Percentiles rank a stretch among this genome's conserved stretches.
Conservation (phyloP, 64 coral and sea anemone species). For the Exaiptasia diaphana region DNA sequence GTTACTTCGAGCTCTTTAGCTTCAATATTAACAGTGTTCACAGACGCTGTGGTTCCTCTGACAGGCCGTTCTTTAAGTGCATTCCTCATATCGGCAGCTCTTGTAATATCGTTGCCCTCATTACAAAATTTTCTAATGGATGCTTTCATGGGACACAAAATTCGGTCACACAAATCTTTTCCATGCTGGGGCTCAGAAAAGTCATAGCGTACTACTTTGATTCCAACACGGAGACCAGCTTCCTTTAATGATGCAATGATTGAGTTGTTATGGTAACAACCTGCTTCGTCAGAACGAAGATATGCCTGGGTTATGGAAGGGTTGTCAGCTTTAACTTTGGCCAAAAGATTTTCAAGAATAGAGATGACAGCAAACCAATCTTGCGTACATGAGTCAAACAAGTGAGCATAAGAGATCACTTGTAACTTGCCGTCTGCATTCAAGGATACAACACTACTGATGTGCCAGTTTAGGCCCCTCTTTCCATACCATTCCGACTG, state of each 20-base stretch:
- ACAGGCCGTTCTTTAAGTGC: slow-evolving; percentile 53
- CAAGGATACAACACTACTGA: slow-evolving; percentile 7
- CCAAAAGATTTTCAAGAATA: slow-evolving; percentile 10
- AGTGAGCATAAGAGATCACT: slow-evolving; percentile 11
- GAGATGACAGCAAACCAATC: slow-evolving; percentile 14
- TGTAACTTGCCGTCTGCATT: background rate
- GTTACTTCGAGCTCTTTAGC: slow-evolving; percentile 14
- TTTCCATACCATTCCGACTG: slow-evolving; percentile 29
- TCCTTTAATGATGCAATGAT: background rate
- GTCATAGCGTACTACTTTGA: background rate
- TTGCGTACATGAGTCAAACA: slow-evolving; percentile 22
- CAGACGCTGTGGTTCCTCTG: slow-evolving; percentile 32
- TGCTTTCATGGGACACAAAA: slow-evolving; percentile 41
- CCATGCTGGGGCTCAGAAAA: slow-evolving; percentile 33
- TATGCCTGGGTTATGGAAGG: background rate
- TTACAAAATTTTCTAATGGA: slow-evolving; percentile 29
- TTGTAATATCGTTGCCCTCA: slow-evolving; percentile 1
- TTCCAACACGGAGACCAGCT: background rate
- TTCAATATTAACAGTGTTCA: background rate
- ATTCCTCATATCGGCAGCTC: slow-evolving; percentile 28
- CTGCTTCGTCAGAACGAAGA: slow-evolving; percentile 1
- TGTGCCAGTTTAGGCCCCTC: slow-evolving; percentile 19
- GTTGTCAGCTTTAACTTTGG: background rate
- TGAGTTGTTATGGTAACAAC: slow-evolving; percentile 1
- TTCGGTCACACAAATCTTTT: slow-evolving; percentile 50